Evolutionary conservation across 2,797 vertebrate species (phyloP), one percentile per base, ranked within the genome.

Genomic region (Semotilus atromaculatus): DNA sequence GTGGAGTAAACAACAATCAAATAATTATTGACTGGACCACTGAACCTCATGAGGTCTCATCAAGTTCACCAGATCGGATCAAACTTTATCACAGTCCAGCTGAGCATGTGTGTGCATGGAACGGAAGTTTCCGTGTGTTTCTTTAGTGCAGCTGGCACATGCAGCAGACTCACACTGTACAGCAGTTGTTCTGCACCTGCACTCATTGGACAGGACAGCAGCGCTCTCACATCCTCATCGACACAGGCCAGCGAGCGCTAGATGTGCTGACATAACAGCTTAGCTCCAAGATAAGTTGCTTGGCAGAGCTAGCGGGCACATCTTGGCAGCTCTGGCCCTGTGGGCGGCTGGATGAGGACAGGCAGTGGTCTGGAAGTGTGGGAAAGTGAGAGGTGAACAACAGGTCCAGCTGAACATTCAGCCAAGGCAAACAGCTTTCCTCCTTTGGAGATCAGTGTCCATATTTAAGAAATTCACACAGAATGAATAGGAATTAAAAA

Each of bases 261-360:
- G 86, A 86, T 40, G 26, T 92, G 90, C 92, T 94, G 92, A 93
- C 87, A 92, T 87, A 90, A 89, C 86, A 88, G 86, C 88, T 92
- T 87, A 91, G 89, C 86, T 88, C 81, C 73, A 53, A 34, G 81
- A 70, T 89, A 72, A 88, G 73, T 73, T 88, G 78, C 88, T 87
- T 93, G 91, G 91, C 91, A 93, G 45, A 48, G 86, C 81, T 82
- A 85, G 70, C 2, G 34, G 90, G 82, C 89, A 90, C 87, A 90
- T 88, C 89, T 84, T 90, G 91, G 90, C 91, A 90, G 85, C 73
- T 8, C 36, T 83, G 81, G 13, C 66, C 29, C 82, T 85, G 18
- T 88, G 86, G 66, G 77, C 88, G 89, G 88, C 89, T 85, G 75
- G 31, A 51, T 78, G 76, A 34, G 74, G 83, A 60, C 29, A 86